Evolutionary conservation across 2,113 vertebrate genomes (phyloP).

Genomic region (Xiphias gladius): DNA sequence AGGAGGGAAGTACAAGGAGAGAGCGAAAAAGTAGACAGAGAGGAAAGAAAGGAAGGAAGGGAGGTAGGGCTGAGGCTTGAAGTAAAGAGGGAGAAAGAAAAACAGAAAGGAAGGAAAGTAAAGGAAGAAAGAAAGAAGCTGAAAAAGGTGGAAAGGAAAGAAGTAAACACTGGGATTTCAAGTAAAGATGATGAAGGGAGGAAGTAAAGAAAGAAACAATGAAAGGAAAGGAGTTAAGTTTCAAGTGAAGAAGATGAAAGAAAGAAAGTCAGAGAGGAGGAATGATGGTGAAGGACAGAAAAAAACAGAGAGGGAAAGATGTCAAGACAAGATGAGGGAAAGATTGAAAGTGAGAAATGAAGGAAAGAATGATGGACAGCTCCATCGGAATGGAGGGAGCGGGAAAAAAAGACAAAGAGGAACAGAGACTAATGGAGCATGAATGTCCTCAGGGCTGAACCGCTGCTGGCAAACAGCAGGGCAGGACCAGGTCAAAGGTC

Average conservation of each 20-base stretch:
- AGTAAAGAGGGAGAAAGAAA: too few species aligned
- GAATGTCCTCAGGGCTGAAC: slow-evolving; percentile 18
- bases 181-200: too few species aligned
- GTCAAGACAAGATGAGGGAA: too few species aligned
- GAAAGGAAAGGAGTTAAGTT: neutral
- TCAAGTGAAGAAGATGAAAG: neutral
- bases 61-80: too few species aligned
- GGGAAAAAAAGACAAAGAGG: neutral
- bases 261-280: neutral
- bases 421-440: neutral
- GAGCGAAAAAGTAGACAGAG: too few species aligned
- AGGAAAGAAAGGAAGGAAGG: too few species aligned
- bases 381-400: neutral
- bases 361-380: neutral
- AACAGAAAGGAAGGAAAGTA: neutral
- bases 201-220: too few species aligned
- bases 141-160: too few species aligned
- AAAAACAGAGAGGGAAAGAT: neutral
- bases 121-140: too few species aligned
- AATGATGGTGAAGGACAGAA: neutral
- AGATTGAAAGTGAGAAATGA: neutral
- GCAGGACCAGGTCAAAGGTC: slow-evolving; percentile 25
- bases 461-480: slow-evolving; percentile 1
- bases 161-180: too few species aligned
- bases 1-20: too few species aligned